These are phyloP conservation scores for Phanerotoma sp. DNA, from an alignment of 2,888 invertebrate genomes.

Conservation along the genomic window DNA sequence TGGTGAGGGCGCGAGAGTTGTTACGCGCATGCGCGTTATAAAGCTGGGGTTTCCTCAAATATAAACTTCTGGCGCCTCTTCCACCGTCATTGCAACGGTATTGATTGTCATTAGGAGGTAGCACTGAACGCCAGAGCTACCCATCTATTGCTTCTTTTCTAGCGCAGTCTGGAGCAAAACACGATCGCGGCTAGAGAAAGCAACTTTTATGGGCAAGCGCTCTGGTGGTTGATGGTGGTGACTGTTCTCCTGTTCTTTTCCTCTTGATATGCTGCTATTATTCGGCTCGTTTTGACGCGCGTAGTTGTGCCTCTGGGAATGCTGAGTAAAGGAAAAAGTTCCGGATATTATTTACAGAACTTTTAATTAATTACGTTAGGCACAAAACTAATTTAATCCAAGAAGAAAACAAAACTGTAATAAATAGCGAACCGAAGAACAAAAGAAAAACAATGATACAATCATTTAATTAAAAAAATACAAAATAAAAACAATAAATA, in stretches of 20 bases:
- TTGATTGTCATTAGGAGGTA: constrained; percentile 3
- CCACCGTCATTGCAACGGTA: constrained; percentile 2
- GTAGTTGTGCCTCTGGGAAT: constrained; percentile 3
- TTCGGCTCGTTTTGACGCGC: constrained; percentile 7
- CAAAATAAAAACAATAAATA: too few relatives aligned
- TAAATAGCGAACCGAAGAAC: too few relatives aligned
- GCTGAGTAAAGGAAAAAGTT: not conserved
- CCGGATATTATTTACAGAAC: too few relatives aligned
- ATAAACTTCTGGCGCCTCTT: not conserved
- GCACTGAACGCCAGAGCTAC: not conserved
- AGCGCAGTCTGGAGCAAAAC: constrained; percentile 44
- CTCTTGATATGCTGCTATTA: not conserved
- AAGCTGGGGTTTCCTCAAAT: not conserved
- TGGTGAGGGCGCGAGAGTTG: too few relatives aligned
- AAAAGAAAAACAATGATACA: too few relatives aligned
- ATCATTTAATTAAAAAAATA: too few relatives aligned
- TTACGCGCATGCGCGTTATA: too few relatives aligned
- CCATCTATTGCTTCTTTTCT: constrained; percentile 15
- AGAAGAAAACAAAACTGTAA: too few relatives aligned
- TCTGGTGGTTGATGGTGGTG: constrained; percentile 27
- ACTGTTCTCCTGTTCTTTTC: constrained; percentile 4
- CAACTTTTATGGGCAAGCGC: constrained; percentile 30
- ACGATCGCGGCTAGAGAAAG: constrained; percentile 44
- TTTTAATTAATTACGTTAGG: too few relatives aligned
- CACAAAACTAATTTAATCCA: too few relatives aligned